A percentile compares a stretch with the other conserved stretches of the same genome.
Conservation (phyloP, 1,140 invertebrate species). For the Drosophila aff. region DNA sequence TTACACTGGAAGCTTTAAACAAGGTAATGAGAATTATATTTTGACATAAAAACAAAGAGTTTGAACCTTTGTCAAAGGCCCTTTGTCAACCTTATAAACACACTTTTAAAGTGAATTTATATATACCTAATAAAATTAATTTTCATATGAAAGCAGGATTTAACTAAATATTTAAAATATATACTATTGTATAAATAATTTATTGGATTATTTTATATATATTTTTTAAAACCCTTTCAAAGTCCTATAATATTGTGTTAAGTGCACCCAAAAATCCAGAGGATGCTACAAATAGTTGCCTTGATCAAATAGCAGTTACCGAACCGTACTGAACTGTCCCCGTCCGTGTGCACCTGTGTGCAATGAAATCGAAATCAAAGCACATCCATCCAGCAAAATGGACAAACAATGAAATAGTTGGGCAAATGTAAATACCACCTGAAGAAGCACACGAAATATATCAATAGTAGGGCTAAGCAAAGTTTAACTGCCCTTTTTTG, state of each 20-base stretch:
- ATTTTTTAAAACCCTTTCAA: neutral
- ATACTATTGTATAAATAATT: too few species aligned
- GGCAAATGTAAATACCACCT: constrained; percentile 36
- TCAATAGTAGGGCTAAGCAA: constrained; percentile 27
- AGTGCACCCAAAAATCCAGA: constrained; percentile 4
- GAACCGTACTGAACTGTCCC: constrained; percentile 3
- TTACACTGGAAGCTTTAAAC: neutral
- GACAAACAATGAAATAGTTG: constrained; percentile 49
- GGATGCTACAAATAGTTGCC: constrained; percentile 31
- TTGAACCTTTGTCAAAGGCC: too few species aligned
- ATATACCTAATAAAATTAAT: too few species aligned
- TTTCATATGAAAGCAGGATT: too few species aligned
- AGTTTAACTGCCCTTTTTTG: constrained; percentile 20
- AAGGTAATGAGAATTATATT: neutral
- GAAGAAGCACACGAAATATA: constrained; percentile 15
- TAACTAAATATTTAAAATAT: too few species aligned
- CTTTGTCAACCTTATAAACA: too few species aligned
- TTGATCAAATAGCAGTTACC: constrained; percentile 58
- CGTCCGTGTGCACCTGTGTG: constrained; percentile 20
- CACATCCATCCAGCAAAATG: constrained; percentile 45
- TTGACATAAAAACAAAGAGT: neutral
- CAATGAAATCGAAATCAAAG: constrained; percentile 45
- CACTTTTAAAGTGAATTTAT: too few species aligned
- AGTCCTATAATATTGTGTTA: neutral
- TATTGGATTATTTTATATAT: too few species aligned